A percentile compares a stretch with the other conserved stretches of the same genome.
These are phyloP conservation scores for Clarias magur DNA, from an alignment of 2,113 vertebrate genomes.

Conservation along the genomic window DNA sequence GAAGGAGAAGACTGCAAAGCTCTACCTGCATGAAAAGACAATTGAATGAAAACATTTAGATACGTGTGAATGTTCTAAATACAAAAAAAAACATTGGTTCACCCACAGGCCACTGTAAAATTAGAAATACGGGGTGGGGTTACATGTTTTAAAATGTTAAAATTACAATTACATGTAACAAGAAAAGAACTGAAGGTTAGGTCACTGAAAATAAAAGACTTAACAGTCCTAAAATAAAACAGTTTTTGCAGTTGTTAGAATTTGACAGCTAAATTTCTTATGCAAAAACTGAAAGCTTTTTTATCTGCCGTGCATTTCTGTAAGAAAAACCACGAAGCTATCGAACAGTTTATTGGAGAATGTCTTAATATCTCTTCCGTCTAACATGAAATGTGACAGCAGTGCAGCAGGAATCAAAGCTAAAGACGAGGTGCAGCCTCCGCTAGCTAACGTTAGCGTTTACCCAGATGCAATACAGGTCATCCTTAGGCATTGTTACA, in stretches of 20 bases:
- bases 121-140: too few relatives aligned
- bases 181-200: too few relatives aligned
- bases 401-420: not conserved
- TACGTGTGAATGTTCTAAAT: not conserved
- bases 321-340: not conserved
- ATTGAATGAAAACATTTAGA: not conserved
- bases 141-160: not conserved
- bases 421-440: not conserved
- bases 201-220: not conserved
- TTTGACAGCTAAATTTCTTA: not conserved
- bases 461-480: not conserved
- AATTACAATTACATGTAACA: not conserved
- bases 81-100: not conserved
- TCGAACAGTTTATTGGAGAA: not conserved
- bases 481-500: slow-evolving; percentile 23
- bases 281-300: not conserved
- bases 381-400: not conserved
- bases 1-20: slow-evolving; percentile 53
- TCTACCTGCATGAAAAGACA: slow-evolving; percentile 54
- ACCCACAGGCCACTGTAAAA: not conserved
- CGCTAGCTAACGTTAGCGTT: not conserved
- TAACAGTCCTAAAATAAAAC: not conserved
- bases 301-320: not conserved
- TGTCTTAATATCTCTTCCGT: not conserved
- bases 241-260: not conserved